Evolutionary conservation across 2,797 vertebrate genomes (phyloP).

Genomic region (Cossypha dichroa): DNA sequence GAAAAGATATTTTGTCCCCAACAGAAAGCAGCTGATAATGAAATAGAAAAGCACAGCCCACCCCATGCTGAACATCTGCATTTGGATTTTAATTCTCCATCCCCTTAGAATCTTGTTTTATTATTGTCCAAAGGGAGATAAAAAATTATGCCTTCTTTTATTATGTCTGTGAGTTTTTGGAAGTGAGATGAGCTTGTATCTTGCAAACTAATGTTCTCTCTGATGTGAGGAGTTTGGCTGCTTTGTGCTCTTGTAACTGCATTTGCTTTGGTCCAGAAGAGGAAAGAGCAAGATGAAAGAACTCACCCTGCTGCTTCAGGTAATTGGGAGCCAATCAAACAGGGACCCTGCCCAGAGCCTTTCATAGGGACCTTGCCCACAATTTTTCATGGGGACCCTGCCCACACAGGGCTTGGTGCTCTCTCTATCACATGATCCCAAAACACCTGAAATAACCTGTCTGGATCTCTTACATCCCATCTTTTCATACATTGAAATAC

Average conservation of each 20-base stretch:
- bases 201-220: background rate
- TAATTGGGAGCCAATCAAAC: background rate
- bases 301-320: background rate
- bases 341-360: background rate
- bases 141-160: background rate
- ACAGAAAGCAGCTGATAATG: background rate
- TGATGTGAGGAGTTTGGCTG: background rate
- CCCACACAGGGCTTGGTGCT: background rate
- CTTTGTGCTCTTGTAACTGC: background rate
- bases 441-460: background rate
- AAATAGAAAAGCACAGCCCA: background rate
- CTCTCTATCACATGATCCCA: background rate
- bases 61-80: background rate
- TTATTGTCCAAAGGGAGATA: background rate
- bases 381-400: background rate
- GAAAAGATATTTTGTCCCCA: background rate
- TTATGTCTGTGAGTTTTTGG: background rate
- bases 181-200: background rate
- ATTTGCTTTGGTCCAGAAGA: background rate
- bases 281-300: background rate
- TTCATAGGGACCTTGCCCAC: background rate
- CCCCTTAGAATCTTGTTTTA: background rate
- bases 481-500: background rate
- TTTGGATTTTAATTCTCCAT: background rate
- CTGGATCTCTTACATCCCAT: background rate